These are phyloP conservation scores for Diorhabda carinulata DNA, from an alignment of 1,140 invertebrate genomes.

Conservation along the genomic window DNA sequence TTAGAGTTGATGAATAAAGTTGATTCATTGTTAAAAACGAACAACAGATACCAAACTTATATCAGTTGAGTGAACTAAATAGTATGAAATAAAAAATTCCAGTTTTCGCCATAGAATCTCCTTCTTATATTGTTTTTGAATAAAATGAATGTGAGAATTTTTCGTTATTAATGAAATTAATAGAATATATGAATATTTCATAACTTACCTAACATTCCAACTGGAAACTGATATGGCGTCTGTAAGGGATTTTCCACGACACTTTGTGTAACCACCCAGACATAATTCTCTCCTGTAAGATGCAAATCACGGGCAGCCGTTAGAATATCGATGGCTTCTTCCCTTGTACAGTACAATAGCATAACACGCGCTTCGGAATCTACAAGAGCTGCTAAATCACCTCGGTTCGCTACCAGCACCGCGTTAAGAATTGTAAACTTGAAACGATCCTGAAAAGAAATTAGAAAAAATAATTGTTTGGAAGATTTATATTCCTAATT, in stretches of 20 bases:
- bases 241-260: conserved; percentile 74
- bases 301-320: conserved; percentile 74
- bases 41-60: too few relatives aligned
- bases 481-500: too few relatives aligned
- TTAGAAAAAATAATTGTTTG: neutral
- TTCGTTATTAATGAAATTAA: too few relatives aligned
- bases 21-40: too few relatives aligned
- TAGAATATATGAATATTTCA: neutral
- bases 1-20: too few relatives aligned
- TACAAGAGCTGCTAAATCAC: conserved; percentile 68
- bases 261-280: conserved; percentile 96
- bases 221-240: conserved; percentile 79
- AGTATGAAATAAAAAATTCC: too few relatives aligned
- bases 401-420: conserved; percentile 68
- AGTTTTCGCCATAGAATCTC: too few relatives aligned
- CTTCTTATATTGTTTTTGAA: too few relatives aligned
- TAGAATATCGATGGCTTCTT: conserved; percentile 83
- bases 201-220: conserved; percentile 86
- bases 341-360: conserved; percentile 84
- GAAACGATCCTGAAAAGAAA: conserved; percentile 66
- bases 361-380: conserved; percentile 91
- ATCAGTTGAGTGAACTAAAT: too few relatives aligned
- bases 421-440: conserved; percentile 85
- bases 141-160: too few relatives aligned
- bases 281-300: conserved; percentile 90